Conservation (phyloP, 2,113 vertebrate genomes). For the Caretta caretta region DNA sequence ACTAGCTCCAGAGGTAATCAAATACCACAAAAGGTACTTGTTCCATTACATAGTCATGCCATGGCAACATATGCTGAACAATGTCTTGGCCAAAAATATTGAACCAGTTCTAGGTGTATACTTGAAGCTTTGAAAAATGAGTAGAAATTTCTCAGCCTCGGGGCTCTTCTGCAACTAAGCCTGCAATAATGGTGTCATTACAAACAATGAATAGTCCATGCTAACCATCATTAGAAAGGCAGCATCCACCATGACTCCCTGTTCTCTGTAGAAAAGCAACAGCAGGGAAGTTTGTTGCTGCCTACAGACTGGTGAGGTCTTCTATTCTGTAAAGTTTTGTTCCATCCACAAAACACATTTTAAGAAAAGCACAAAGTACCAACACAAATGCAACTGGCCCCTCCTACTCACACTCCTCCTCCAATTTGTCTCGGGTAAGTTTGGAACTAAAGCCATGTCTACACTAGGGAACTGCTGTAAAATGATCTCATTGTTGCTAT, state of each 20-base stretch:
- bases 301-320: neutral
- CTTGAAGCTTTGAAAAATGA: neutral
- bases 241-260: neutral
- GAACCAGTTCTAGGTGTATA: neutral
- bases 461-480: neutral
- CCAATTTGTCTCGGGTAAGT: neutral
- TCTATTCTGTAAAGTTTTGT: neutral
- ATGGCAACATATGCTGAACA: too few species aligned
- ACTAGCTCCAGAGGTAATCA: neutral
- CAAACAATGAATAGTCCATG: neutral
- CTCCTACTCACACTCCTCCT: neutral
- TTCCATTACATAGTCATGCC: neutral
- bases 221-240: neutral
- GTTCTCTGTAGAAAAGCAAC: neutral
- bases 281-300: too few species aligned
- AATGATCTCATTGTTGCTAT: neutral
- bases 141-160: neutral
- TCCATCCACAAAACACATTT: neutral
- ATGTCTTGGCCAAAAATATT: too few species aligned
- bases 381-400: neutral
- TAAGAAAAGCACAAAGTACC: neutral
- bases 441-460: neutral
- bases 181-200: neutral
- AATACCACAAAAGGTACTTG: accelerated
- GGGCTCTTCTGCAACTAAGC: neutral